Evolutionary conservation across 2,888 invertebrate species (phyloP).

Genomic region (Plusia festucae): DNA sequence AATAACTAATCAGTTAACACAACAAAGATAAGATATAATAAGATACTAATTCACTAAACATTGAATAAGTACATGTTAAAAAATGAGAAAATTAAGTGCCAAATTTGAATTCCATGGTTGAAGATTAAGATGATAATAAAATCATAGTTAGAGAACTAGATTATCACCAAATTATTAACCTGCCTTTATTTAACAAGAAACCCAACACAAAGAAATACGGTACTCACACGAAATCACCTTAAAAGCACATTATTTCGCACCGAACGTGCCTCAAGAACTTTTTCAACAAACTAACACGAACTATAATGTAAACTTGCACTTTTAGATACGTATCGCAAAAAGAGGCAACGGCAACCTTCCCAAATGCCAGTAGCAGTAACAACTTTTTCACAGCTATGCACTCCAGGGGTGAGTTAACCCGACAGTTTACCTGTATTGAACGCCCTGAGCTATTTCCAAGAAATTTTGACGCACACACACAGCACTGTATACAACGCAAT

Average conservation of each 20-base stretch:
- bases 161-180: neutral
- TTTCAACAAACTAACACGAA: constrained; percentile 29
- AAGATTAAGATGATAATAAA: neutral
- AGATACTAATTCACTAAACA: neutral
- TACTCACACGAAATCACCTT: constrained; percentile 19
- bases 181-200: neutral
- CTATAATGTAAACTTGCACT: constrained; percentile 34
- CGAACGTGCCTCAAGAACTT: constrained; percentile 15
- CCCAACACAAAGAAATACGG: neutral
- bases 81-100: neutral
- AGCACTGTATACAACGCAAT: constrained; percentile 54
- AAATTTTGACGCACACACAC: constrained; percentile 80
- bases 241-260: constrained; percentile 28
- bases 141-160: neutral
- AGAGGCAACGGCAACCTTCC: constrained; percentile 40
- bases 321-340: constrained; percentile 35
- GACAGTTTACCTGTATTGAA: constrained; percentile 61
- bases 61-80: neutral
- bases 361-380: constrained; percentile 35
- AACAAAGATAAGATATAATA: neutral
- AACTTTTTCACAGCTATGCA: constrained; percentile 45
- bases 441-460: constrained; percentile 76
- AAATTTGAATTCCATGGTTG: neutral
- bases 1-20: neutral
- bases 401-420: constrained; percentile 38